Conservation (phyloP, 2,797 vertebrate genomes). For the Denticeps clupeoides region DNA sequence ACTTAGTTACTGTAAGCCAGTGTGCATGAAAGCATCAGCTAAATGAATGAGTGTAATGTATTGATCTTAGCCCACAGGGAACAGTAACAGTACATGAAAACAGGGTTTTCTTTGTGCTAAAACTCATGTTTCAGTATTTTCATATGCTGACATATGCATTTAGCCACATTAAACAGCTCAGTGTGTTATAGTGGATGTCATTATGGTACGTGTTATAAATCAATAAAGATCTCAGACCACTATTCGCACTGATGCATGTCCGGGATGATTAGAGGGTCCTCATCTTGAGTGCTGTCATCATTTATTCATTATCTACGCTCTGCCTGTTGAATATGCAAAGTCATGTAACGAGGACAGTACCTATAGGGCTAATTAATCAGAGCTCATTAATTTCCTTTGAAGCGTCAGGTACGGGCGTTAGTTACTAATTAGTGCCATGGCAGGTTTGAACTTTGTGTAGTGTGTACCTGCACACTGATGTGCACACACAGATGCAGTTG, state of each 20-base stretch:
- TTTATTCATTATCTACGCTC: conserved; percentile 1
- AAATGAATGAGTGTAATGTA: too few relatives aligned
- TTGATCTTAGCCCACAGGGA: too few relatives aligned
- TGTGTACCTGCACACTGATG: conserved; percentile 7
- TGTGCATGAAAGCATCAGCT: too few relatives aligned
- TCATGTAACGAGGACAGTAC: conserved; percentile 55
- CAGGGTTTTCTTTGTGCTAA: too few relatives aligned
- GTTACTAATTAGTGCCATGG: conserved; percentile 63
- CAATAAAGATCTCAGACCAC: too few relatives aligned
- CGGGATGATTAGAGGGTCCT: background rate
- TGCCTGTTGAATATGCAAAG: conserved; percentile 55
- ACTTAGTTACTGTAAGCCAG: too few relatives aligned
- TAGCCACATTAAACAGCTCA: too few relatives aligned
- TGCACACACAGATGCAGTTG: background rate
- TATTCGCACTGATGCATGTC: background rate
- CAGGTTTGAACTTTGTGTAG: conserved; percentile 42
- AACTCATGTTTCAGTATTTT: too few relatives aligned
- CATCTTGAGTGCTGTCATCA: background rate
- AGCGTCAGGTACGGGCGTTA: conserved; percentile 59
- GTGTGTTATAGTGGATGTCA: too few relatives aligned
- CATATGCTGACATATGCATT: too few relatives aligned
- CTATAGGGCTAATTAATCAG: conserved; percentile 62
- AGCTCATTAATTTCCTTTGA: conserved; percentile 66
- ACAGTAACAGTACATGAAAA: too few relatives aligned
- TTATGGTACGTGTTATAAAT: too few relatives aligned